phyloP scores from a whole-genome alignment of 1,140 invertebrate species.

The Nebria ingens region DNA sequence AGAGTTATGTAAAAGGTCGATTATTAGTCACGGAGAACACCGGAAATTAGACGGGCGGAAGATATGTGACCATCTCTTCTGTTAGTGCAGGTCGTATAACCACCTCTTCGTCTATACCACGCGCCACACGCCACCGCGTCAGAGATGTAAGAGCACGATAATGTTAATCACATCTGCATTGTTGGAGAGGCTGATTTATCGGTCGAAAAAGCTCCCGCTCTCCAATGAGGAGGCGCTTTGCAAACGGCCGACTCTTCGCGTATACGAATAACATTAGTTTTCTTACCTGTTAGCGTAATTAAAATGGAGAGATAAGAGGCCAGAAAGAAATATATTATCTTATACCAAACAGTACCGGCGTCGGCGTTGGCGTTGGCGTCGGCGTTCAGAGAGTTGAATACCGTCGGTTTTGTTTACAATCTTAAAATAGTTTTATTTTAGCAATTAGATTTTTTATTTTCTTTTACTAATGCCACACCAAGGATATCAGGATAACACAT shows the following conservation, averaged over 20 bases:
- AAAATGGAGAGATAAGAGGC: constrained; percentile 1
- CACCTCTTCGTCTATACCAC: neutral
- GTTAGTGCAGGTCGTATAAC: neutral
- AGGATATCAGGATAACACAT: no score
- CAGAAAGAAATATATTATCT: constrained; percentile 1
- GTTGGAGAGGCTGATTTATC: constrained; percentile 3
- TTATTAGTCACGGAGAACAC: neutral
- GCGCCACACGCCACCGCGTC: neutral
- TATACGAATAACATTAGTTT: constrained; percentile 1
- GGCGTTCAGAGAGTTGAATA: no score
- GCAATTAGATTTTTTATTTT: no score
- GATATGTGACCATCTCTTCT: neutral
- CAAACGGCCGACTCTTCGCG: no score
- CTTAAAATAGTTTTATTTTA: no score
- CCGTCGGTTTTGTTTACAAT: no score
- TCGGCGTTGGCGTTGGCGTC: no score
- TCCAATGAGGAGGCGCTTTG: neutral
- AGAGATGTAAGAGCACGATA: neutral
- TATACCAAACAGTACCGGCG: no score
- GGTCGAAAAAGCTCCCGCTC: neutral
- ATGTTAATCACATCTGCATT: constrained; percentile 8
- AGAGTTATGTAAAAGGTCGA: neutral
- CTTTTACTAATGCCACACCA: no score
- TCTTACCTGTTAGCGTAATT: constrained; percentile 7
- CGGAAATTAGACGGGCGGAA: neutral